Evolutionary conservation across 2,797 vertebrate species (phyloP), one percentile per base, ranked within the genome.

Genomic region (Sitta carolinensis): DNA sequence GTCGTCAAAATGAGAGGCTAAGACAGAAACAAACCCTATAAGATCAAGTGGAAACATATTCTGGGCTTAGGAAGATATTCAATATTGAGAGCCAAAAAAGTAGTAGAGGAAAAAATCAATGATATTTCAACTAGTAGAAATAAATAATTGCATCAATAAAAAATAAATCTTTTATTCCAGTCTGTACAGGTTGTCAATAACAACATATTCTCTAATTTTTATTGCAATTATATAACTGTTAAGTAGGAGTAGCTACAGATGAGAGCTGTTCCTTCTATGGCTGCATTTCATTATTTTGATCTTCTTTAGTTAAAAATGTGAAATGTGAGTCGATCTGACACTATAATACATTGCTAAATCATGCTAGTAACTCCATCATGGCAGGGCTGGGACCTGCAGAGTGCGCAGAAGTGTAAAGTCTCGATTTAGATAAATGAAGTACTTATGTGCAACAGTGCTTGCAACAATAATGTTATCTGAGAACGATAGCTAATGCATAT

Each of bases 401-500:
- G 73, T 51, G 81, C 11, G 1, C 61, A 68, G 74, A 75, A 94
- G 75, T 50, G 78, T 64, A 78, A 94, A 89, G 29, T 58, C 86
- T 87, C 17, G 27, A 63, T 96, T 91, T 86, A 90, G 94, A 93
- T 84, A 91, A 95, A 96, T 95, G 91, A 92, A 84, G 59, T 81
- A 81, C 62, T 95, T 91, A 64, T 1, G 16, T 84, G 80, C 76
- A 92, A 85, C 89, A 92, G 70, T 59, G 69, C 89, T 84, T 95
- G 58, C 89, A 96, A 96, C 84, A 92, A 64, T 73, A 95, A 84
- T 42, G 50, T 64, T 96, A 58, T 94, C 82, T 92, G 79, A 88
- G 87, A 95, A 78, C 0, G 17, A 86, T 63, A 93, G 79, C 79
- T 93, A 89, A 88, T 58, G 16, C 34, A 90, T 83, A 87, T 23